Conservation (phyloP, 1,140 invertebrate species). For the Onthophagus taurus region DNA sequence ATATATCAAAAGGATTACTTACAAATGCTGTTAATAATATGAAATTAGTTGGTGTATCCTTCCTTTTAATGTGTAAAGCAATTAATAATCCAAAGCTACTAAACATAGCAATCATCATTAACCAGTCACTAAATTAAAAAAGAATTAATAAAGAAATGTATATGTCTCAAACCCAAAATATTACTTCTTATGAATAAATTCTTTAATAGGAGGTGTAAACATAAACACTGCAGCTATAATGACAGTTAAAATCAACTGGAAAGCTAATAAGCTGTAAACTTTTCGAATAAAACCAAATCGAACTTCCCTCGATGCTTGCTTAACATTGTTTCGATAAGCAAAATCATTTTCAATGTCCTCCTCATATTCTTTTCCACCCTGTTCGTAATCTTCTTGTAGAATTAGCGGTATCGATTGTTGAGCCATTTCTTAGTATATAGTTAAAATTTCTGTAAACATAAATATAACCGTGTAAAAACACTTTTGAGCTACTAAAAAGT, state of each 20-base stretch:
- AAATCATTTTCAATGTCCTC: conserved; percentile 52
- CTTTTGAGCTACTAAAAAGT: too few relatives aligned
- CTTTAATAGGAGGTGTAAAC: conserved; percentile 50
- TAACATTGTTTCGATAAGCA: conserved; percentile 58
- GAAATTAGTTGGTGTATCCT: conserved; percentile 56
- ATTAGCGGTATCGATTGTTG: conserved; percentile 45
- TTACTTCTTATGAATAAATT: conserved; percentile 61
- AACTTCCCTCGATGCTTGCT: conserved; percentile 51
- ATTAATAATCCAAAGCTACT: conserved; percentile 50
- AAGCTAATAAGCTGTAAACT: conserved; percentile 67
- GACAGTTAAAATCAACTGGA: conserved; percentile 64
- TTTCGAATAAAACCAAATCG: conserved; percentile 71
- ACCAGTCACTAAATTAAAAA: conserved; percentile 52
- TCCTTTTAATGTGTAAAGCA: conserved; percentile 51
- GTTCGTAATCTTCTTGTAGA: conserved; percentile 49
- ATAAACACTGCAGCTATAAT: conserved; percentile 55
- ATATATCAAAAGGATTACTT: conserved; percentile 38
- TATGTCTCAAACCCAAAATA: too few relatives aligned
- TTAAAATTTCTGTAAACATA: too few relatives aligned
- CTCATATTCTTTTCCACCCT: conserved; percentile 47
- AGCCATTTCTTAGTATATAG: too few relatives aligned
- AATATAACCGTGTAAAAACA: too few relatives aligned
- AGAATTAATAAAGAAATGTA: too few relatives aligned
- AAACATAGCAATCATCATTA: conserved; percentile 49
- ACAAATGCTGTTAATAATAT: conserved; percentile 59